These are phyloP conservation scores for Disparrhopalites patrizii DNA, from an alignment of 2,888 invertebrate genomes.

Conservation along the genomic window DNA sequence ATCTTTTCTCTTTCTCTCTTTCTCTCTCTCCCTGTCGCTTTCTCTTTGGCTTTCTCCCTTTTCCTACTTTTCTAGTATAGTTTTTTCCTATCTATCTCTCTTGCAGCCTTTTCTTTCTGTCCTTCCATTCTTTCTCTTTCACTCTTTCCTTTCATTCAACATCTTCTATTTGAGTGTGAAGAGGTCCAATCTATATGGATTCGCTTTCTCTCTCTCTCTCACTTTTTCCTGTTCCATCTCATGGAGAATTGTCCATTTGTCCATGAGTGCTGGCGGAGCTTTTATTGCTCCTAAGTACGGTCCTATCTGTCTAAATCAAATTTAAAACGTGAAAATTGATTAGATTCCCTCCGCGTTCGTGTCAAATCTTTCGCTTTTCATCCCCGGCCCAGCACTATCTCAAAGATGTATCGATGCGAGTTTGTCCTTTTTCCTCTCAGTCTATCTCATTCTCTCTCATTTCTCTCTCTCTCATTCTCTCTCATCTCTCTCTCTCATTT, in stretches of 20 bases:
- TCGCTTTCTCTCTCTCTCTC: not conserved
- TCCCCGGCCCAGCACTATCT: not conserved
- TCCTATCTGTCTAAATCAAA: conserved; percentile 22
- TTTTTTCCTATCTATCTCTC: too few species aligned
- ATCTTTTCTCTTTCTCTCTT: conserved; percentile 5
- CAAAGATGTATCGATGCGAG: not conserved
- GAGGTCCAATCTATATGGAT: conserved; percentile 6
- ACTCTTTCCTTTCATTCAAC: not conserved
- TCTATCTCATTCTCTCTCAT: too few species aligned
- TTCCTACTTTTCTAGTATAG: too few species aligned
- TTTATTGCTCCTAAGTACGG: conserved; percentile 9
- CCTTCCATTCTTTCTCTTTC: not conserved
- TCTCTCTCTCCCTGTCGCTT: not conserved
- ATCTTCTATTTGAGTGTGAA: too few species aligned
- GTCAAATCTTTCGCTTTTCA: conserved; percentile 1
- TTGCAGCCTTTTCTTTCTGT: too few species aligned
- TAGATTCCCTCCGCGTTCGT: conserved; percentile 3
- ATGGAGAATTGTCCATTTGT: conserved; percentile 22
- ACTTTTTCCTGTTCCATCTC: too few species aligned
- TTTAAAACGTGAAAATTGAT: conserved; percentile 19
- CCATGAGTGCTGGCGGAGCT: conserved; percentile 8
- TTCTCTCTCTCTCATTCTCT: too few species aligned
- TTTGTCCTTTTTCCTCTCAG: too few species aligned
- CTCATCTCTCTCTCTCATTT: too few species aligned
- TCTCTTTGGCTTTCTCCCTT: conserved; percentile 8